Percentiles rank a stretch among this genome's conserved stretches.
These are phyloP conservation scores for Sinodicranocentrus sp. DNA, from an alignment of 2,888 invertebrate species.

Conservation along the genomic window DNA sequence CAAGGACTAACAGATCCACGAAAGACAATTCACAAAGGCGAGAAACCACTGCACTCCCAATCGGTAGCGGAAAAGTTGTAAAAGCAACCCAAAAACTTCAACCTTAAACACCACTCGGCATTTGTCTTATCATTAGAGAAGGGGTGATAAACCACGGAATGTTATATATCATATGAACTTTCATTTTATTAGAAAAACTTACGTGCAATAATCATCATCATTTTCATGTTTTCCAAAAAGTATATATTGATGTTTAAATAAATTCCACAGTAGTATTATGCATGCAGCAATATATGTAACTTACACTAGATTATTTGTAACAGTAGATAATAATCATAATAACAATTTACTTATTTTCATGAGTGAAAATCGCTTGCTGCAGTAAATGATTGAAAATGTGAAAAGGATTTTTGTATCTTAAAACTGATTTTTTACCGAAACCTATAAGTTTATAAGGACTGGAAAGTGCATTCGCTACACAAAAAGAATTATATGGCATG, in stretches of 20 bases:
- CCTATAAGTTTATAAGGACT: no score
- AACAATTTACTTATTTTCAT: not conserved
- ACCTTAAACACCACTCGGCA: no score
- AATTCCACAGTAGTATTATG: conserved; percentile 4
- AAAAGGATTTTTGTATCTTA: not conserved
- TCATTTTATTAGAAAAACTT: conserved; percentile 41
- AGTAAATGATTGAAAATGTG: not conserved
- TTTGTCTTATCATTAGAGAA: no score
- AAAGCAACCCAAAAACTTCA: no score
- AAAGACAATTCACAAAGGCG: no score
- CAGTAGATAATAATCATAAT: not conserved
- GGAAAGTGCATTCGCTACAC: no score
- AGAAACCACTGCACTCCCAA: no score
- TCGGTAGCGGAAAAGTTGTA: no score
- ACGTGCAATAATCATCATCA: conserved; percentile 40
- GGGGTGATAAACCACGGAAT: no score
- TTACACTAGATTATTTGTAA: no score
- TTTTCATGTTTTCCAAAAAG: conserved; percentile 26
- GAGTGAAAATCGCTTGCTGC: conserved; percentile 1
- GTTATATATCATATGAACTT: conserved; percentile 35
- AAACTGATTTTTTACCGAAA: not conserved
- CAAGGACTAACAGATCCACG: not conserved
- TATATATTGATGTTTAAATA: conserved; percentile 27
- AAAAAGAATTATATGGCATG: no score
- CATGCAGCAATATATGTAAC: conserved; percentile 19